Conservation (phyloP, 1,140 invertebrate species). For the Pantala flavescens region DNA sequence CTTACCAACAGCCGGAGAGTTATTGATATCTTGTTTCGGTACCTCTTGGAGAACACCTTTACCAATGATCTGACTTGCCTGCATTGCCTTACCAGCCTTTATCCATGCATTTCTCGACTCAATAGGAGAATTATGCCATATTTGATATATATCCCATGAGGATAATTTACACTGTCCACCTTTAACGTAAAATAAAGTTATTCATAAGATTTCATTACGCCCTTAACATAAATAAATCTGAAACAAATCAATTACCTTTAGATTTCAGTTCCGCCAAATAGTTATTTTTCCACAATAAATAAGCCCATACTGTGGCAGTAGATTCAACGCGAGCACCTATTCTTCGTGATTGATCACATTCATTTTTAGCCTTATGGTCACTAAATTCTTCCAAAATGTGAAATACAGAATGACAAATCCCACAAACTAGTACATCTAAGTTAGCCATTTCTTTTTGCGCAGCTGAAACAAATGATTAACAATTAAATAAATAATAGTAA, state of each 20-base stretch:
- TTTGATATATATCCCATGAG: conserved; percentile 68
- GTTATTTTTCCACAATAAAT: conserved; percentile 62
- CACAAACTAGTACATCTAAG: conserved; percentile 67
- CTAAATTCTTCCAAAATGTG: conserved; percentile 68
- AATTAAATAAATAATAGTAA: conserved; percentile 18
- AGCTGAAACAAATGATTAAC: conserved; percentile 35
- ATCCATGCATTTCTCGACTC: conserved; percentile 61
- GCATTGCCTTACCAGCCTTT: conserved; percentile 60
- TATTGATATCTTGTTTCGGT: not conserved
- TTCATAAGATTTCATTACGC: not conserved
- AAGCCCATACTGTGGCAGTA: conserved; percentile 73
- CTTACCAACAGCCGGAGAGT: too few species aligned
- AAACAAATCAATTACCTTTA: not conserved
- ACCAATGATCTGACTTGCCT: conserved; percentile 32
- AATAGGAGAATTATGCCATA: conserved; percentile 67
- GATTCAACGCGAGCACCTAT: conserved; percentile 45
- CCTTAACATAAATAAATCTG: not conserved
- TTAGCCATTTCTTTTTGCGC: conserved; percentile 61
- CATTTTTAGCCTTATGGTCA: conserved; percentile 48
- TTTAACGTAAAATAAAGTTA: not conserved
- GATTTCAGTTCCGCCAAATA: not conserved
- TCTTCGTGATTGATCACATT: conserved; percentile 32
- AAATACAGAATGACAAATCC: conserved; percentile 63
- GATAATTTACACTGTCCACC: not conserved
- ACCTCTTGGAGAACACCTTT: not conserved